Evolutionary conservation across 2,797 vertebrate genomes (phyloP), one percentile per base, ranked within the genome.

Genomic region (Sphaeramia orbicularis): DNA sequence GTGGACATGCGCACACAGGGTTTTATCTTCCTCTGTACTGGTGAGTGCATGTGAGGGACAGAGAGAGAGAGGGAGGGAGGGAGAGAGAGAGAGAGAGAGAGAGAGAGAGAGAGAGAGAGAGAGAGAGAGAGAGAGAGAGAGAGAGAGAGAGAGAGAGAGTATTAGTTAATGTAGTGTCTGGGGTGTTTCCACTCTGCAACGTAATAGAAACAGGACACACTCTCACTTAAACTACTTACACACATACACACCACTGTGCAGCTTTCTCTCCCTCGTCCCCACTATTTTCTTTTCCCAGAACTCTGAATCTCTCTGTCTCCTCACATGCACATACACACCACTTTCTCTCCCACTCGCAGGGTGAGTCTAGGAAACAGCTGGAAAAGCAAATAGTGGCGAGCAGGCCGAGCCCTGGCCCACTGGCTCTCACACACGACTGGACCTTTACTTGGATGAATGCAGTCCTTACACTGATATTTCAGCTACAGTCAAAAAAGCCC

Each of bases 371-470:
- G 86, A 90, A 91, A 87, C 91, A 92, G 90, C 89, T 92, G 89
- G 90, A 93, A 92, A 91, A 92, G 91, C 89, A 92, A 92, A 93
- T 80, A 91, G 72, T 82, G 76, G 51, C 79, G 50, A 69, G 74
- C 80, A 70, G 80, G 77, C 79, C 42, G 61, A 76, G 78, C 59
- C 69, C 53, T 55, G 81, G 84, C 84, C 80, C 80, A 65, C 68
- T 86, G 77, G 77, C 81, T 86, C 83, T 86, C 76, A 83, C 79
- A 88, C 70, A 79, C 86, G 82, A 81, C 84, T 87, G 71, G 84
- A 83, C 80, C 78, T 84, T 83, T 71, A 56, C 78, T 87, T 76
- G 77, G 85, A 89, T 90, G 86, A 90, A 90, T 90, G 78, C 84
- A 73, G 83, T 76, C 86, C 82, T 89, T 83, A 89, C 81, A 89